A percentile compares a stretch with the other conserved stretches of the same genome.
phyloP scores from a whole-genome alignment of 2,888 invertebrate species.

The Cotesia congregata region DNA sequence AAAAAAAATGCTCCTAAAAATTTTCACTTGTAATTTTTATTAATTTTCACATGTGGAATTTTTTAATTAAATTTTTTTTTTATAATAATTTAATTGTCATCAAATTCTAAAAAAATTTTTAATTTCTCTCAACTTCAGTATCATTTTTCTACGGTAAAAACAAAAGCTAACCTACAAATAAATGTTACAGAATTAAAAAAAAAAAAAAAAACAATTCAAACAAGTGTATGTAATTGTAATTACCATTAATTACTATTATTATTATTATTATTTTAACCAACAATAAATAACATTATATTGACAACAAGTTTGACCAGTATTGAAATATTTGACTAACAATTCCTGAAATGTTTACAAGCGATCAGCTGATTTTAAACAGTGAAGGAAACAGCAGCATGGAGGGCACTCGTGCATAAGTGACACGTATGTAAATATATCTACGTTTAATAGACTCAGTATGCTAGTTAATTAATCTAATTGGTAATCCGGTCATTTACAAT shows the following conservation, averaged over 20 bases:
- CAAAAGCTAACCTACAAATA: background rate
- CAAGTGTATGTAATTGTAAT: background rate
- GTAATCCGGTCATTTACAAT: background rate
- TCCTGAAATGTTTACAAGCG: background rate
- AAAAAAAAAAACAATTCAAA: background rate
- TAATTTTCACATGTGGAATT: too few species aligned
- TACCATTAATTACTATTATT: background rate
- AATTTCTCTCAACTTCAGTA: background rate
- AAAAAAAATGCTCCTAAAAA: too few species aligned
- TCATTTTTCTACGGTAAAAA: background rate
- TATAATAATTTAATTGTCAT: too few species aligned
- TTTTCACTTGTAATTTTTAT: too few species aligned
- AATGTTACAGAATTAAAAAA: background rate
- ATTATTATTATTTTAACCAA: background rate
- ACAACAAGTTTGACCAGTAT: background rate
- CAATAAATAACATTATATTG: background rate
- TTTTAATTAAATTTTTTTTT: too few species aligned
- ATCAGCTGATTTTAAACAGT: slow-evolving; percentile 3
- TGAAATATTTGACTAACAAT: background rate
- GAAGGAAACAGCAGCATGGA: background rate
- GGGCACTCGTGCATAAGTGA: slow-evolving; percentile 1
- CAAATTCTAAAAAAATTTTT: too few species aligned
- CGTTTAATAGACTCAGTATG: background rate
- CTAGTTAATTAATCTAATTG: slow-evolving; percentile 1
- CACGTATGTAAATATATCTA: background rate